Evolutionary conservation across 2,888 invertebrate species (phyloP).

Genomic region (Lydus trimaculatus): DNA sequence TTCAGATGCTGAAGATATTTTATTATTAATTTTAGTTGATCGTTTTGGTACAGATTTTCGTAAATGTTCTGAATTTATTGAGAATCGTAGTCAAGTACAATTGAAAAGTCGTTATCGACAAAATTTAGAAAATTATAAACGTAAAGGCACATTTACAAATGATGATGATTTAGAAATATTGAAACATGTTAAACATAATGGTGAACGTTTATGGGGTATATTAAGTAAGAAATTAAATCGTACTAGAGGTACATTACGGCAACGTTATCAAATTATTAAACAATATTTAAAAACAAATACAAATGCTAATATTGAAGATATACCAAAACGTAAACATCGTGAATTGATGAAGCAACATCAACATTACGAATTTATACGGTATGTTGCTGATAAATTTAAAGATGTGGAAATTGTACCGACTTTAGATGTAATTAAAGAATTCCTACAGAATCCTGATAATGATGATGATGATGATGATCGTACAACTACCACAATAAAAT

Average conservation of each 20-base stretch:
- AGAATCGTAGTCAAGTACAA: conserved; percentile 69
- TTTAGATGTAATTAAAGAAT: conserved; percentile 30
- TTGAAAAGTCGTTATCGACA: conserved; percentile 68
- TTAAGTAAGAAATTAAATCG: conserved; percentile 65
- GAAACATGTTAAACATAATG: conserved; percentile 62
- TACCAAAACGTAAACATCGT: conserved; percentile 56
- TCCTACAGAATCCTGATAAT: conserved; percentile 16
- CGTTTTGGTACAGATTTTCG: conserved; percentile 69
- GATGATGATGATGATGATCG: neutral
- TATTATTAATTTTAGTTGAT: conserved; percentile 68
- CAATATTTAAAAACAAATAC: conserved; percentile 64
- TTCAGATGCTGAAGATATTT: conserved; percentile 70
- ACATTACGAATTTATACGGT: conserved; percentile 38
- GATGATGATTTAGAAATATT: conserved; percentile 70
- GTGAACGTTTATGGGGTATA: conserved; percentile 62
- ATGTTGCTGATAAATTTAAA: conserved; percentile 32
- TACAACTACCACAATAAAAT: neutral
- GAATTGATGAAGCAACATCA: conserved; percentile 13
- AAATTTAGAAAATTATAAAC: conserved; percentile 53
- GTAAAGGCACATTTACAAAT: conserved; percentile 66
- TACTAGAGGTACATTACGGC: conserved; percentile 68
- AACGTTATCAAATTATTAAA: conserved; percentile 66
- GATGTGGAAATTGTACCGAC: conserved; percentile 31
- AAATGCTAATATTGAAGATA: conserved; percentile 53
- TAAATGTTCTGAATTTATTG: conserved; percentile 65